Evolutionary conservation across 2,797 vertebrate species (phyloP).

Genomic region (Lutjanus campechanus): DNA sequence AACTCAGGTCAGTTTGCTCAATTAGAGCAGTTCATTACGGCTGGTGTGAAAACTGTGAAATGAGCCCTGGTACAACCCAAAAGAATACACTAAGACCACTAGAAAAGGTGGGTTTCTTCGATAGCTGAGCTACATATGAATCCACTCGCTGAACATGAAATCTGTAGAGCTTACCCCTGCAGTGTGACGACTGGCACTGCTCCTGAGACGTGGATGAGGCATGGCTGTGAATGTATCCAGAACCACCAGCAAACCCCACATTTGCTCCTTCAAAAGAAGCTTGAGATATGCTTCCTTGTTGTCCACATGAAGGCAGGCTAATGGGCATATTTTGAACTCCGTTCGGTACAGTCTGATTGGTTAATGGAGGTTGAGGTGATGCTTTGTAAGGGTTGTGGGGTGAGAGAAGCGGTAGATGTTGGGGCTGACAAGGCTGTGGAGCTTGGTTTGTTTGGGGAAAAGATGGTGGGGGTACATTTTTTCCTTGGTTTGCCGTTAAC

Average conservation of each 20-base stretch:
- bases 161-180: constrained; percentile 52
- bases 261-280: constrained; percentile 19
- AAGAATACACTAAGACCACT: too few species aligned
- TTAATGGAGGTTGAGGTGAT: constrained; percentile 33
- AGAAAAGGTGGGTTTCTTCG: too few species aligned
- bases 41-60: too few species aligned
- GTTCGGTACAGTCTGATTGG: constrained; percentile 34
- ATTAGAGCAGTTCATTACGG: too few species aligned
- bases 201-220: constrained; percentile 45
- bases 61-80: too few species aligned
- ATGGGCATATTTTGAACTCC: constrained; percentile 41
- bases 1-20: too few species aligned
- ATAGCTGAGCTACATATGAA: too few species aligned
- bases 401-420: constrained; percentile 8
- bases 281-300: constrained; percentile 25
- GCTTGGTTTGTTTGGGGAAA: constrained; percentile 33
- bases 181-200: constrained; percentile 54
- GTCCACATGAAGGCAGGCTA: constrained; percentile 32
- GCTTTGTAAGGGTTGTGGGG: constrained; percentile 32
- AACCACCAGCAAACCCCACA: constrained; percentile 18
- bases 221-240: constrained; percentile 22
- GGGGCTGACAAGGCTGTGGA: constrained; percentile 24
- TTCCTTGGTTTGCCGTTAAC: constrained; percentile 28
- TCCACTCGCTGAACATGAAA: too few species aligned
- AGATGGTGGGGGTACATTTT: constrained; percentile 2